Evolutionary conservation across 2,888 invertebrate species (phyloP).

Genomic region (Drosophila bunnanda): DNA sequence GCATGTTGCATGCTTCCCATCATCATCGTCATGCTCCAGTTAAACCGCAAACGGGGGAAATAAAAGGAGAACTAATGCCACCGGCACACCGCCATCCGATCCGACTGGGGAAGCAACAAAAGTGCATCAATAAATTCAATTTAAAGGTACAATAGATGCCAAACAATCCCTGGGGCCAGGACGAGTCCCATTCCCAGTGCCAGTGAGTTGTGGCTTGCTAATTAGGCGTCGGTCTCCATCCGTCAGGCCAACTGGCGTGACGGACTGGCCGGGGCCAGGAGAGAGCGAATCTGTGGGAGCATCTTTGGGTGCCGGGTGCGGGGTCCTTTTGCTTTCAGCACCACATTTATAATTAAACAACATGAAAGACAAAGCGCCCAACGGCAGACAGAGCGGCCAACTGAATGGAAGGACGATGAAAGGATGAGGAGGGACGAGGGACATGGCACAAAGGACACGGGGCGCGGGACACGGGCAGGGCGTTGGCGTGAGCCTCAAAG

Average conservation of each 20-base stretch:
- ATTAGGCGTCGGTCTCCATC: conserved; percentile 78
- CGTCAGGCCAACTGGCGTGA: conserved; percentile 57
- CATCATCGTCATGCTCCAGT: conserved; percentile 27
- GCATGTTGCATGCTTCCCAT: conserved; percentile 31
- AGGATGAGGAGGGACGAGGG: not conserved
- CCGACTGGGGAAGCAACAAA: conserved; percentile 52
- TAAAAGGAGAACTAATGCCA: conserved; percentile 15
- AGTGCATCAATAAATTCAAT: conserved; percentile 76
- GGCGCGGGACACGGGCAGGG: not conserved
- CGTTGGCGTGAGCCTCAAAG: conserved; percentile 59
- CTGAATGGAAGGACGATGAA: conserved; percentile 8
- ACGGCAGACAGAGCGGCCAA: conserved; percentile 38
- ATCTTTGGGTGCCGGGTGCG: not conserved
- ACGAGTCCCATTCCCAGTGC: conserved; percentile 40
- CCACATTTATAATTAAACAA: conserved; percentile 81
- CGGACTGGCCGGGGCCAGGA: conserved; percentile 10
- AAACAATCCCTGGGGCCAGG: conserved; percentile 22
- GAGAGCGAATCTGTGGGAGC: not conserved
- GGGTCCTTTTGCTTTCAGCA: conserved; percentile 68
- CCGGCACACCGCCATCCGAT: conserved; percentile 19
- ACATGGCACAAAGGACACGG: conserved; percentile 11
- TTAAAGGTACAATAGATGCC: conserved; percentile 44
- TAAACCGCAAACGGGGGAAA: conserved; percentile 9
- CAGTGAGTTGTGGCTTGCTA: conserved; percentile 55
- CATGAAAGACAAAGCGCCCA: conserved; percentile 79